These are phyloP conservation scores for Hepsetus odoe DNA, from an alignment of 2,113 vertebrate species.

Conservation along the genomic window DNA sequence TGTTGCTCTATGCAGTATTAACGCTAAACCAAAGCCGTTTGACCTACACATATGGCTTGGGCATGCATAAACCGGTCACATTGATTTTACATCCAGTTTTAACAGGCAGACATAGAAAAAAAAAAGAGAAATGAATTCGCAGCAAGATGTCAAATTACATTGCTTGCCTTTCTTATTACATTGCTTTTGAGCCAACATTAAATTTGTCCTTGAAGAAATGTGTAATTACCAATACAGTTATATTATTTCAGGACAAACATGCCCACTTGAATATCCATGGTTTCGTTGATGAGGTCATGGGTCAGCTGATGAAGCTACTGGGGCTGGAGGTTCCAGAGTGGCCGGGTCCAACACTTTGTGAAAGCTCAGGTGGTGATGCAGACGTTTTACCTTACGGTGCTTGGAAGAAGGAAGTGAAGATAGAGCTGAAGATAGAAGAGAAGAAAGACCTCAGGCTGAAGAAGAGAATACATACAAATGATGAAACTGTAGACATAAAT, in stretches of 20 bases:
- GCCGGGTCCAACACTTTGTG: slow-evolving; percentile 82
- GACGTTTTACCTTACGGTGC: slow-evolving; percentile 42
- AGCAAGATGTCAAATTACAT: background rate
- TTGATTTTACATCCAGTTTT: too few relatives aligned
- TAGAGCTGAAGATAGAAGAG: slow-evolving; percentile 58
- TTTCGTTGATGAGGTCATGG: slow-evolving; percentile 92
- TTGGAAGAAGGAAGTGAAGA: slow-evolving; percentile 59
- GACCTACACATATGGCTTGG: background rate
- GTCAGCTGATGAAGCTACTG: slow-evolving; percentile 84
- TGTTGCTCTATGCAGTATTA: background rate
- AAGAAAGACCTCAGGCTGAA: slow-evolving; percentile 57
- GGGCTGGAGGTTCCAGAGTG: slow-evolving; percentile 87
- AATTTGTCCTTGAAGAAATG: background rate
- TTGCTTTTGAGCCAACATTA: background rate
- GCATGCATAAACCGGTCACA: background rate
- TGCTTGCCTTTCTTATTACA: background rate
- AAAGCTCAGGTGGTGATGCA: slow-evolving; percentile 59
- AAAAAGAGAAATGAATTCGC: background rate
- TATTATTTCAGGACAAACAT: slow-evolving; percentile 84
- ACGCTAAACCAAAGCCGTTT: background rate
- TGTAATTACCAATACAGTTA: background rate
- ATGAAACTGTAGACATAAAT: slow-evolving; percentile 30
- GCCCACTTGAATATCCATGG: slow-evolving; percentile 86
- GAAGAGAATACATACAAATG: slow-evolving; percentile 35
- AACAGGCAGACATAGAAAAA: background rate